Percentiles rank a stretch among this genome's conserved stretches.
phyloP scores from a whole-genome alignment of 2,797 vertebrate species.

The Cyprinodon diabolis region DNA sequence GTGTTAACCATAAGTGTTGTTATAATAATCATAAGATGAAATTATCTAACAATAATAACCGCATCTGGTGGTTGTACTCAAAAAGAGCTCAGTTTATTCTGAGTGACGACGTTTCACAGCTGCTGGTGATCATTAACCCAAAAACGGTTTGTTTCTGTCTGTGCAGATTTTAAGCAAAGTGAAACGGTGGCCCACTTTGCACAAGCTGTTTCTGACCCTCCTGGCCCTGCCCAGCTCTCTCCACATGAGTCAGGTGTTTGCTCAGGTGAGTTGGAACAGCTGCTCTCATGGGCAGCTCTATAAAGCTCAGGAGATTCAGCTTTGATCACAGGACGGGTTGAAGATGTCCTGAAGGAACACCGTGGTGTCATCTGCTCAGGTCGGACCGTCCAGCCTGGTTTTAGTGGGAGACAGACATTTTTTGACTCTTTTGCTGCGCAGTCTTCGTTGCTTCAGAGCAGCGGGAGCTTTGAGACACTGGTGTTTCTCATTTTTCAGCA shows the following conservation, averaged over 20 bases:
- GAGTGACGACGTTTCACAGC: neutral
- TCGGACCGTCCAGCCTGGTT: too few species aligned
- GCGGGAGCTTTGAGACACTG: too few species aligned
- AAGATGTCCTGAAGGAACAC: neutral
- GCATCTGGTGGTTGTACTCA: too few species aligned
- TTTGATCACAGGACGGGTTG: neutral
- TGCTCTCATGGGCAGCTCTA: neutral
- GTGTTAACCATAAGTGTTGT: too few species aligned
- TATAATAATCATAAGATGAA: too few species aligned
- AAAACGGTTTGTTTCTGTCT: neutral
- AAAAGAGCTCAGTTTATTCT: neutral
- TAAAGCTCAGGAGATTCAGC: neutral
- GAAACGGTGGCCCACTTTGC: constrained; percentile 38
- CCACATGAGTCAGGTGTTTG: constrained; percentile 56
- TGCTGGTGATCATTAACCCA: neutral
- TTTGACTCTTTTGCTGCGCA: too few species aligned
- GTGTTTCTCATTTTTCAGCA: too few species aligned
- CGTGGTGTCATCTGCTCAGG: too few species aligned
- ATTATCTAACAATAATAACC: too few species aligned
- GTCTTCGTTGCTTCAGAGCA: too few species aligned
- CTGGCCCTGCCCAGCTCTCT: constrained; percentile 72
- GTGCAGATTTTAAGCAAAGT: constrained; percentile 40
- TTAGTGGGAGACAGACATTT: too few species aligned
- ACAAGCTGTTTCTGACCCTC: constrained; percentile 63
- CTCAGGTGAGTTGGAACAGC: constrained; percentile 59